Evolutionary conservation across 2,888 invertebrate genomes (phyloP).

Genomic region (Eumerus sabulonum): DNA sequence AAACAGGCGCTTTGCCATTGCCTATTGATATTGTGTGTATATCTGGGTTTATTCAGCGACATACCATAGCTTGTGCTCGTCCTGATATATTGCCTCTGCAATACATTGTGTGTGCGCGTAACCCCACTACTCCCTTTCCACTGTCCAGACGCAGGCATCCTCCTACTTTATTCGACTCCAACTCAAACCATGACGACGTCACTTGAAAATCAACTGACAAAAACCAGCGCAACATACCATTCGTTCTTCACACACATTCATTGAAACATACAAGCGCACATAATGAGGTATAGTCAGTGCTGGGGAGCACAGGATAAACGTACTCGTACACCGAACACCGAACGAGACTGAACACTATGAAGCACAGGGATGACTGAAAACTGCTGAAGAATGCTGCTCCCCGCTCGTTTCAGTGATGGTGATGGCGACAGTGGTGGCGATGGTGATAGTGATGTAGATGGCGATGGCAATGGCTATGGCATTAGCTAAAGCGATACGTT

Average conservation of each 20-base stretch:
- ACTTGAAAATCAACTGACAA: conserved; percentile 69
- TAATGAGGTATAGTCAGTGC: conserved; percentile 35
- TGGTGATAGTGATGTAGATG: no score
- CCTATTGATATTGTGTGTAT: conserved; percentile 69
- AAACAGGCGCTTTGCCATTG: conserved; percentile 69
- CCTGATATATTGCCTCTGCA: conserved; percentile 68
- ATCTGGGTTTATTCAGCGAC: conserved; percentile 66
- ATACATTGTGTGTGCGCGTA: conserved; percentile 61
- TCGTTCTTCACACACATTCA: conserved; percentile 36
- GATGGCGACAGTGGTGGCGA: no score
- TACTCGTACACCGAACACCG: background rate
- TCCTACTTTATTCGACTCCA: background rate
- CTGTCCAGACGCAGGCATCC: conserved; percentile 4
- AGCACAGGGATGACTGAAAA: background rate
- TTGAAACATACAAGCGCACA: conserved; percentile 3
- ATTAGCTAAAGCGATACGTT: no score
- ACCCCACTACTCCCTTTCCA: background rate
- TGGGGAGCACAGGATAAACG: conserved; percentile 57
- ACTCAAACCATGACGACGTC: conserved; percentile 52
- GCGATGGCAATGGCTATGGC: no score
- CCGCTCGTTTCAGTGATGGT: no score
- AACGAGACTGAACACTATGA: background rate
- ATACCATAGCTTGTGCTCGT: conserved; percentile 25
- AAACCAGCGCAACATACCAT: conserved; percentile 68
- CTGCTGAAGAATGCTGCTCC: conserved; percentile 13